These are phyloP conservation scores for Crenichthys baileyi DNA, from an alignment of 2,797 vertebrate genomes.

Conservation along the genomic window DNA sequence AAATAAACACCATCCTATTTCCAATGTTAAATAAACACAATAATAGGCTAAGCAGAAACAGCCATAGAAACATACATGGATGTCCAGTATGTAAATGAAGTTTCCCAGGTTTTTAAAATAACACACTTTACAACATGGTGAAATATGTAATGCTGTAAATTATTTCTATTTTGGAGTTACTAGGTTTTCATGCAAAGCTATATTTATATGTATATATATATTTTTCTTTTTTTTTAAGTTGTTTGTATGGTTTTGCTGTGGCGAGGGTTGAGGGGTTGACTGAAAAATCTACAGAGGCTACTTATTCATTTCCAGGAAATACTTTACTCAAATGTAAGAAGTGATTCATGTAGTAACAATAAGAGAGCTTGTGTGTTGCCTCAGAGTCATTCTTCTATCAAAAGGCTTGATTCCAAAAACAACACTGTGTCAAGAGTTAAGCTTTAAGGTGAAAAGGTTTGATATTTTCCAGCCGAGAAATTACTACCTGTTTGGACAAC, in stretches of 20 bases:
- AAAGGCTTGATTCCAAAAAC: constrained; percentile 23
- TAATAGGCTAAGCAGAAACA: neutral
- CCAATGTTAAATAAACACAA: neutral
- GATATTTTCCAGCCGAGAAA: constrained; percentile 3
- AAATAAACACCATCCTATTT: neutral
- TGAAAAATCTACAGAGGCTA: constrained; percentile 5
- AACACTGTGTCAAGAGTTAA: constrained; percentile 22
- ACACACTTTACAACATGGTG: neutral
- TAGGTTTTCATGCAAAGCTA: neutral
- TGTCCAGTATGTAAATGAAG: neutral
- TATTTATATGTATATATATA: neutral
- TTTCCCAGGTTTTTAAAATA: too few species aligned
- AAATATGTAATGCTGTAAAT: neutral
- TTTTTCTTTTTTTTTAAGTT: neutral
- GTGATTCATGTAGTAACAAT: neutral
- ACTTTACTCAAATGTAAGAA: constrained; percentile 18
- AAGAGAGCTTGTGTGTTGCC: constrained; percentile 3
- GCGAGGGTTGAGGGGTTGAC: too few species aligned
- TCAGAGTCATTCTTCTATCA: constrained; percentile 30
- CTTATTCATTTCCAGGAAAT: constrained; percentile 30
- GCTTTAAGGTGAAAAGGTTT: constrained; percentile 28
- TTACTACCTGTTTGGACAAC: constrained; percentile 92
- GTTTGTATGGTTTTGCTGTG: too few species aligned
- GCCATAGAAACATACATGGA: neutral
- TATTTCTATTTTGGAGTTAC: neutral